phyloP scores from a whole-genome alignment of 1,140 invertebrate species.

The Drosophila eugracilis region DNA sequence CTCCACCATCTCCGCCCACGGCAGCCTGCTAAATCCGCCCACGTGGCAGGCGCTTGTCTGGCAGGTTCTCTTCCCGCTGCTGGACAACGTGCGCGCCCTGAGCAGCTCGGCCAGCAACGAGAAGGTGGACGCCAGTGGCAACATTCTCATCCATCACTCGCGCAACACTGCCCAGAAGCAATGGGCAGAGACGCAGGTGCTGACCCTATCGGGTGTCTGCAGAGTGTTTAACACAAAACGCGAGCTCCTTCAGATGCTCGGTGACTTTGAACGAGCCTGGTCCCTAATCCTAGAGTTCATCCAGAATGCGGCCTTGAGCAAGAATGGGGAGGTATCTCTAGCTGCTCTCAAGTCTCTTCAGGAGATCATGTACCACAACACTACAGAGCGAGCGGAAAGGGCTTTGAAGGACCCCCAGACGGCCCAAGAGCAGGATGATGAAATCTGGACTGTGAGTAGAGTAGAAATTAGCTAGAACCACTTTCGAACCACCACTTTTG shows the following conservation, averaged over 20 bases:
- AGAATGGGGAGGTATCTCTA: conserved; percentile 97
- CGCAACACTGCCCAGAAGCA: conserved; percentile 99
- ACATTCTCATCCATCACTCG: conserved; percentile 99
- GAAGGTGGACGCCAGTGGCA: conserved; percentile 95
- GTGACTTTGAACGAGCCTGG: conserved; percentile 97
- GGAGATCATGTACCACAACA: conserved; percentile 91
- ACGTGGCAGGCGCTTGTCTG: conserved; percentile 96
- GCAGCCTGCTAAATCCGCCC: conserved; percentile 92
- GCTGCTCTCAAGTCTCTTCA: conserved; percentile 98
- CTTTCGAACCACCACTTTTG: too few species aligned
- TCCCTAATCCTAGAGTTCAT: conserved; percentile 96
- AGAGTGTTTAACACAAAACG: conserved; percentile 95
- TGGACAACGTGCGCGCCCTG: conserved; percentile 95
- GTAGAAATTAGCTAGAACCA: too few species aligned
- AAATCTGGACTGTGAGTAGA: conserved; percentile 88
- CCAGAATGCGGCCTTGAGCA: conserved; percentile 94
- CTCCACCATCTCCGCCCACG: conserved; percentile 98
- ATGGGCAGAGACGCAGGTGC: conserved; percentile 98
- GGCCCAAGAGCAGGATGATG: conserved; percentile 85
- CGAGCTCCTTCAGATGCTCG: conserved; percentile 92
- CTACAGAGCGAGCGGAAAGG: conserved; percentile 62
- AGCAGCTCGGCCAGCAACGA: conserved; percentile 97
- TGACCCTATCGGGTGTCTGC: conserved; percentile 88
- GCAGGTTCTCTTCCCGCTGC: conserved; percentile 97
- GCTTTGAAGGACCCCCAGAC: conserved; percentile 69